Percentiles rank a stretch among this genome's conserved stretches.
phyloP scores from a whole-genome alignment of 2,797 vertebrate genomes.

The Coracias cyanogaster region DNA sequence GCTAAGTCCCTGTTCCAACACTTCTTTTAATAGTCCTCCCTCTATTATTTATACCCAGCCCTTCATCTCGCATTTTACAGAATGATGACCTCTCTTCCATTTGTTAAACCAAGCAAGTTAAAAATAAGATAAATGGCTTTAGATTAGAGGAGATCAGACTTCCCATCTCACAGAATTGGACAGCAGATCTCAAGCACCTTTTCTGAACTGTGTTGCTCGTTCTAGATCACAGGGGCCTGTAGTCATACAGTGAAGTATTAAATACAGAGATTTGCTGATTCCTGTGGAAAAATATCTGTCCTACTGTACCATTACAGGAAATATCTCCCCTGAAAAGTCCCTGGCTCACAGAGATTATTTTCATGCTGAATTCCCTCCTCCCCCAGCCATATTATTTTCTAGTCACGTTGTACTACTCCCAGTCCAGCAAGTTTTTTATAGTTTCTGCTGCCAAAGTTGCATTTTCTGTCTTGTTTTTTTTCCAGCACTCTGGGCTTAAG shows the following conservation, averaged over 20 bases:
- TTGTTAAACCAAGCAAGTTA: neutral
- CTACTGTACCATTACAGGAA: neutral
- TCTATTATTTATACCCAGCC: neutral
- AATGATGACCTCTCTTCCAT: neutral
- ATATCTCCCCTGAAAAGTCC: neutral
- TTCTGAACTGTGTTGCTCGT: neutral
- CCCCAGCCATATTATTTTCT: neutral
- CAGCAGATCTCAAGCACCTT: neutral
- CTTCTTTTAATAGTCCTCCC: neutral
- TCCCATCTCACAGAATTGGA: neutral
- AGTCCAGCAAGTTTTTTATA: neutral
- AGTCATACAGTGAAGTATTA: neutral
- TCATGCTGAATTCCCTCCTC: neutral
- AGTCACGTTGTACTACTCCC: neutral
- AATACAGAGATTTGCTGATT: neutral
- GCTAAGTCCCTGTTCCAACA: neutral
- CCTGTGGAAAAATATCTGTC: neutral
- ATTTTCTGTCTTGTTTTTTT: neutral
- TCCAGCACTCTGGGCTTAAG: neutral
- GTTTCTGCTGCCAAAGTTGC: accelerated
- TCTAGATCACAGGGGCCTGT: neutral
- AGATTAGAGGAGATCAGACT: neutral
- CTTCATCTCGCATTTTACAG: neutral
- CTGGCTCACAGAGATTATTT: neutral
- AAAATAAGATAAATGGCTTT: neutral